Conservation (phyloP, 2,797 vertebrate genomes). For the Somateria mollissima region DNA sequence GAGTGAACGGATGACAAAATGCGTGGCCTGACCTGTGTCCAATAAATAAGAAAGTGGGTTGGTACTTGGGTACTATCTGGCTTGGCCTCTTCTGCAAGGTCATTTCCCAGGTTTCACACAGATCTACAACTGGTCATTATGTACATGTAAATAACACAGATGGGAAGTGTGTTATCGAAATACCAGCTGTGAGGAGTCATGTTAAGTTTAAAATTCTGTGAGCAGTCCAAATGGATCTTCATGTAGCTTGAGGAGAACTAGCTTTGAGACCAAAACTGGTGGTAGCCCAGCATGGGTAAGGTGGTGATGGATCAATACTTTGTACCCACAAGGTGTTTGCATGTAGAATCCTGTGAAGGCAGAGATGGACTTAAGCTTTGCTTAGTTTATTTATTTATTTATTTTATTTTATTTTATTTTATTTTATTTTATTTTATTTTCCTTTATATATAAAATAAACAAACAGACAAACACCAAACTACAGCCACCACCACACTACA, state of each 20-base stretch:
- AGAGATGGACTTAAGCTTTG: background rate
- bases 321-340: background rate
- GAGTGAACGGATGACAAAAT: background rate
- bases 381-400: background rate
- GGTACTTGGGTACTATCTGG: background rate
- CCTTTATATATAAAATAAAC: background rate
- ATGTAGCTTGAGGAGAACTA: background rate
- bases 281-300: background rate
- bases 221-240: background rate
- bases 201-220: background rate
- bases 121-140: accelerated
- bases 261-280: background rate
- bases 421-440: background rate
- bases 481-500: background rate
- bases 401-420: too few species aligned
- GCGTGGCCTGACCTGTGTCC: background rate
- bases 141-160: background rate
- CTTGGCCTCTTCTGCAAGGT: background rate
- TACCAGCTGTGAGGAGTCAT: background rate
- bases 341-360: background rate
- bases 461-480: too few species aligned
- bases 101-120: background rate
- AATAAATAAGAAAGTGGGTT: background rate
- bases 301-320: background rate
- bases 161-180: background rate